phyloP scores from a whole-genome alignment of 2,888 invertebrate genomes.

The Caenorhabditis sinica region DNA sequence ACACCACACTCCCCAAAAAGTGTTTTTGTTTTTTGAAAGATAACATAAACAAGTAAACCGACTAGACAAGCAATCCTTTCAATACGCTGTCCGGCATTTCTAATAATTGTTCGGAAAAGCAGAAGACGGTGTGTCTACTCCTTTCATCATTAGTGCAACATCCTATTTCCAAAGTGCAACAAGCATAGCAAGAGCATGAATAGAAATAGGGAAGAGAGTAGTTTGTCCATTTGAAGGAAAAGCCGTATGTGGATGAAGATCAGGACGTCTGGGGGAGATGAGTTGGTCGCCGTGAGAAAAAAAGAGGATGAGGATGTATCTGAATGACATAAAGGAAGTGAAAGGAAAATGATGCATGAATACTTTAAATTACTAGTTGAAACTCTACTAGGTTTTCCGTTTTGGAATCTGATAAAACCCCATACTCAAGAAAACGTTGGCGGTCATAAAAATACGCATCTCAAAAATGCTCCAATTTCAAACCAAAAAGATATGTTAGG shows the following conservation, averaged over 20 bases:
- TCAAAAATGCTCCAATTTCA: conserved; percentile 12
- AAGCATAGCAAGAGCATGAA: conserved; percentile 43
- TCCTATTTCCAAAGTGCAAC: conserved; percentile 40
- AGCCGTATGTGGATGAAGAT: conserved; percentile 29
- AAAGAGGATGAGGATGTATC: conserved; percentile 30
- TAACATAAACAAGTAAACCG: conserved; percentile 32
- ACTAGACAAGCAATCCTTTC: neutral
- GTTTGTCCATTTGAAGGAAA: conserved; percentile 17
- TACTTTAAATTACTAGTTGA: neutral
- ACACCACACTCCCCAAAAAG: conserved; percentile 7
- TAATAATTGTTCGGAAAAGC: conserved; percentile 21
- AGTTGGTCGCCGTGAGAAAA: conserved; percentile 51
- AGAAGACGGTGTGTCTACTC: conserved; percentile 15
- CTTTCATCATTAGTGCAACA: conserved; percentile 43
- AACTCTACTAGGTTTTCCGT: too few species aligned
- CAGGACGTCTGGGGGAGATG: conserved; percentile 5
- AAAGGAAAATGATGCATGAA: conserved; percentile 3
- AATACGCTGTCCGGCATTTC: neutral
- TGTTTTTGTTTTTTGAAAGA: conserved; percentile 29
- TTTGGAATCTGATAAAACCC: neutral
- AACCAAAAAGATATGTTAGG: neutral
- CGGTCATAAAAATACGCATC: neutral
- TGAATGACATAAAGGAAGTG: conserved; percentile 5
- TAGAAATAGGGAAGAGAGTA: conserved; percentile 5
- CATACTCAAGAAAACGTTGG: neutral